Percentiles rank a stretch among this genome's conserved stretches.
phyloP scores from a whole-genome alignment of 2,797 vertebrate genomes.

The Gymnoscopelus microlampas region DNA sequence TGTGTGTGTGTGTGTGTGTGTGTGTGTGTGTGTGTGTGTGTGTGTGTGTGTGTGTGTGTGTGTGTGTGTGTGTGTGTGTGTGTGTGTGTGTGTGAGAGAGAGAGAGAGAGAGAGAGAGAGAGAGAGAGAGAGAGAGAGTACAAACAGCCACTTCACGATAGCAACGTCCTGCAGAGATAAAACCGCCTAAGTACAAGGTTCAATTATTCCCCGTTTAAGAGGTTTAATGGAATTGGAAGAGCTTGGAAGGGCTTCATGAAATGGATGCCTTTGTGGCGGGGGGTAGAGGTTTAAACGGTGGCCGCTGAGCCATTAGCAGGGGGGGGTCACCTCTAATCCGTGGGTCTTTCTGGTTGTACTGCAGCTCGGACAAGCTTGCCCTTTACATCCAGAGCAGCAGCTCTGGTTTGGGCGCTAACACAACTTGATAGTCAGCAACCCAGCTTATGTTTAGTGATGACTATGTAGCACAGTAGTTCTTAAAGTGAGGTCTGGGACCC shows the following conservation, averaged over 20 bases:
- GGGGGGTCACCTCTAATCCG: constrained; percentile 49
- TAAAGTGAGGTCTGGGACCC: too few relatives aligned
- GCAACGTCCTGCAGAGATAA: constrained; percentile 71
- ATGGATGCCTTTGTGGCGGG: constrained; percentile 48
- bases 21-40: constrained; percentile 19
- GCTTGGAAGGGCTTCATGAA: constrained; percentile 40
- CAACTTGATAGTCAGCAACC: too few relatives aligned
- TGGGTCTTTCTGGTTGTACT: constrained; percentile 12
- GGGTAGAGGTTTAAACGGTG: constrained; percentile 37
- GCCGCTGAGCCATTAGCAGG: constrained; percentile 37
- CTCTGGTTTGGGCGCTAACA: constrained; percentile 1
- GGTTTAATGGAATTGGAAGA: constrained; percentile 52
- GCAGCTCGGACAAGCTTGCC: constrained; percentile 25
- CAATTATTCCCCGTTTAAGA: constrained; percentile 69
- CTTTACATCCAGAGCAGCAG: background rate
- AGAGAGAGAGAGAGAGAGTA: constrained; percentile 28
- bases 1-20: background rate
- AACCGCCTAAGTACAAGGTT: constrained; percentile 61
- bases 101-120: constrained; percentile 34
- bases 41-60: constrained; percentile 23
- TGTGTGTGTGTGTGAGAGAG: constrained; percentile 28
- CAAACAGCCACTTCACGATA: constrained; percentile 58
- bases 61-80: background rate
- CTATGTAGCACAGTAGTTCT: background rate
- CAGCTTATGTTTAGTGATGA: constrained; percentile 44